These are phyloP conservation scores for Oryzias dopingdopingensis DNA, from an alignment of 2,797 vertebrate genomes.

Conservation along the genomic window DNA sequence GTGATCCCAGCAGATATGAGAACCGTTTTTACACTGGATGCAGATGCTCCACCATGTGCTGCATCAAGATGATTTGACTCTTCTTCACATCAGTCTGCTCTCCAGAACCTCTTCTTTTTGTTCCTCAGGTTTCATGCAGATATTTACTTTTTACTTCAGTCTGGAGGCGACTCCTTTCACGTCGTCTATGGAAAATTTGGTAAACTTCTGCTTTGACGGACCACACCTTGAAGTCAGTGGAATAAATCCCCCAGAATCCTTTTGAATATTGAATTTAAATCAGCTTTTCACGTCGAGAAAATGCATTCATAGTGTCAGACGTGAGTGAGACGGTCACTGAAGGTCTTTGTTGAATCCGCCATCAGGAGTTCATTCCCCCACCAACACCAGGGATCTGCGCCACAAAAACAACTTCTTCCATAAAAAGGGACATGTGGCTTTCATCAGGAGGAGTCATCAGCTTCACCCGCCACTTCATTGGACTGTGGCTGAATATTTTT, in stretches of 20 bases:
- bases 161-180: not conserved
- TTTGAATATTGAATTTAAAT: not conserved
- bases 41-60: no score
- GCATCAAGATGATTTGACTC: no score
- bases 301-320: no score
- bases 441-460: constrained; percentile 67
- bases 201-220: constrained; percentile 32
- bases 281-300: no score
- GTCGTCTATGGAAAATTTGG: constrained; percentile 20
- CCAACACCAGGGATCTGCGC: constrained; percentile 45
- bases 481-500: constrained; percentile 72
- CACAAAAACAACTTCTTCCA: constrained; percentile 68
- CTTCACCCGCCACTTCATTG: constrained; percentile 68
- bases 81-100: not conserved
- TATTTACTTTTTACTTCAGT: constrained; percentile 35
- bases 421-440: constrained; percentile 64
- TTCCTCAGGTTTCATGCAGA: constrained; percentile 23
- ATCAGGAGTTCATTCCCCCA: not conserved
- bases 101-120: constrained; percentile 1
- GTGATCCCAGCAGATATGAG: no score
- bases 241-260: constrained; percentile 14
- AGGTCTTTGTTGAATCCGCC: no score
- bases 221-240: constrained; percentile 34
- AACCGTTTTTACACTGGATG: no score
- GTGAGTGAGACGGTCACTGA: no score